Evolutionary conservation across 2,113 vertebrate species (phyloP).

Genomic region (Calyptommatus sinebrachiatus): DNA sequence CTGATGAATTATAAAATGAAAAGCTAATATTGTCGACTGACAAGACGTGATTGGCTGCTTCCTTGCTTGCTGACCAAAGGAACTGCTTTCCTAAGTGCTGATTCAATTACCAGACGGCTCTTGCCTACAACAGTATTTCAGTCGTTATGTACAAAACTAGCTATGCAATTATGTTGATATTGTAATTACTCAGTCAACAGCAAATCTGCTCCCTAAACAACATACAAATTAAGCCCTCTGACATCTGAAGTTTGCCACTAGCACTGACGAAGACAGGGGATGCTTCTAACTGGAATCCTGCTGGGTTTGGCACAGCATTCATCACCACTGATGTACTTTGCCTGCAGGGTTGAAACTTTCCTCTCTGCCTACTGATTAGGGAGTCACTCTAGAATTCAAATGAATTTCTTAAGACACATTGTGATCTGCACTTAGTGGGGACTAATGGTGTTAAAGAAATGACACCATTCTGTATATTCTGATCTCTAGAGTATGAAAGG

Average conservation of each 20-base stretch:
- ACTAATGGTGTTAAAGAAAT: background rate
- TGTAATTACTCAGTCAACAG: conserved; percentile 15
- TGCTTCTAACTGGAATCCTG: background rate
- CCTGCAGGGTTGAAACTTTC: background rate
- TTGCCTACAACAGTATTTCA: conserved; percentile 12
- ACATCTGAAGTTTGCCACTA: background rate
- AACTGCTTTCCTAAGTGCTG: background rate
- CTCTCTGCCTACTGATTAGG: background rate
- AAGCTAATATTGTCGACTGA: background rate
- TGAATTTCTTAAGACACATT: background rate
- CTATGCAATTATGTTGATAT: conserved; percentile 27
- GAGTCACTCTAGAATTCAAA: background rate
- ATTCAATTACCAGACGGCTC: conserved; percentile 7
- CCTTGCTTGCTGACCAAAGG: background rate
- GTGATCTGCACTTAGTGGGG: background rate
- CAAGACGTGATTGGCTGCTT: background rate
- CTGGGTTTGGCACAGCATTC: background rate
- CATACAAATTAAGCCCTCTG: background rate
- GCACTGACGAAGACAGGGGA: background rate
- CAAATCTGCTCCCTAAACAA: conserved; percentile 12
- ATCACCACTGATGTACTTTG: background rate
- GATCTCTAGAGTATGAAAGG: background rate
- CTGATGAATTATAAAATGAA: background rate
- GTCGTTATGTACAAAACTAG: background rate
- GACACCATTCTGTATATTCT: background rate